Base-by-base conservation (phyloP, 2,797 vertebrate species). In the Peromyscus nudipes region DNA sequence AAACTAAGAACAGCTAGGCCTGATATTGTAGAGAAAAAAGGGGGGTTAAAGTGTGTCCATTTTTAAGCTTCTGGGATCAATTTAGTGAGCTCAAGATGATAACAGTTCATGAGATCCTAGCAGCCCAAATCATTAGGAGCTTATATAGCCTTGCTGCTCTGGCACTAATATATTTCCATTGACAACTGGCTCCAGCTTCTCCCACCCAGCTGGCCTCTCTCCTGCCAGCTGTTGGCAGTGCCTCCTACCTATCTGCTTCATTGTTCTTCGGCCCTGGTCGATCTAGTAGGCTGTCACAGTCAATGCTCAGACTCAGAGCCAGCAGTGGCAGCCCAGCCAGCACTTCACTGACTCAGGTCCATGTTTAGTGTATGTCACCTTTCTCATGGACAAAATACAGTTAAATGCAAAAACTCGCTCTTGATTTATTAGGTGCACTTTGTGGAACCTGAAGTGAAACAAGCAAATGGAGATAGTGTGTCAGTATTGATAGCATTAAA, bases 361-460 rank as follows among this genome's bases (percentile, higher is more conserved):
- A 69, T 73, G 31, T 76, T 92, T 89, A 90, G 55, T 81, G 95
- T 92, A 83, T 43, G 85, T 71, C 31, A 25, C 88, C 69, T 92
- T 69, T 69, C 82, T 46, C 55, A 12, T 0, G 34, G 55, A 95
- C 10, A 89, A 76, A 86, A 93, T 84, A 94, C 65, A 92, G 69
- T 92, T 77, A 76, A 87, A 92, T 90, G 64, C 67, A 94, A 89
- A 95, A 96, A 60, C 37, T 19, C 69, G 37, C 76, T 71, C 96
- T 96, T 84, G 89, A 97, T 96, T 92, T 97, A 96, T 79, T 92
- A 62, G 60, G 77, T 62, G 10, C 12, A 57, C 62, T 92, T 94
- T 84, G 87, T 67, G 14, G 76, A 94, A 16, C 67, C 71, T 73
- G 34, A 95, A 96, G 89, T 92, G 64, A 88, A 96, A 83, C 55